Conservation (phyloP, 2,888 invertebrate species). For the Microplitis manilae region DNA sequence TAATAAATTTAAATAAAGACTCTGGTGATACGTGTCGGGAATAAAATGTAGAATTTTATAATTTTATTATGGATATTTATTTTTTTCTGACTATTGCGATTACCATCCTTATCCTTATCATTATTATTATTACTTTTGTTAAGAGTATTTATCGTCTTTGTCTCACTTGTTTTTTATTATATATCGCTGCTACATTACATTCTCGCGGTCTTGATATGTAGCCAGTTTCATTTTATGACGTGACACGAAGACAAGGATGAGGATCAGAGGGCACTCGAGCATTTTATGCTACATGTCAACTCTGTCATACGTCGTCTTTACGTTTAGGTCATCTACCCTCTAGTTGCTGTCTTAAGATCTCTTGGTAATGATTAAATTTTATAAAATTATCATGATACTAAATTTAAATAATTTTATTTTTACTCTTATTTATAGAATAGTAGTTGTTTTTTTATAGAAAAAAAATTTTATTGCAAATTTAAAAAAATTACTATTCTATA, state of each 20-base stretch:
- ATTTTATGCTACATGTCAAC: constrained; percentile 1
- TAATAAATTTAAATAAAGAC: background rate
- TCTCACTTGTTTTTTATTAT: constrained; percentile 7
- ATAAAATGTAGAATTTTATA: constrained; percentile 54
- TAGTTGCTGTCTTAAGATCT: constrained; percentile 54
- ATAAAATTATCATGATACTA: constrained; percentile 37
- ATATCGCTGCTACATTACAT: constrained; percentile 13
- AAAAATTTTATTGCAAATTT: too few species aligned
- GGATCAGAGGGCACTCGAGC: constrained; percentile 49
- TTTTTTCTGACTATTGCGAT: background rate
- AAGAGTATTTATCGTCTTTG: background rate
- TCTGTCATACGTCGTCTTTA: background rate
- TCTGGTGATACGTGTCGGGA: constrained; percentile 63
- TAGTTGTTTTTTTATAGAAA: too few species aligned
- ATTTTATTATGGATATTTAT: background rate
- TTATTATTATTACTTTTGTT: background rate
- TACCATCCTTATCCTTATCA: background rate
- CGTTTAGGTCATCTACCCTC: constrained; percentile 25
- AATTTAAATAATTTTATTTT: background rate
- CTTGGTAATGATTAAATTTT: constrained; percentile 59
- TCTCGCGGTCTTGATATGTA: constrained; percentile 16
- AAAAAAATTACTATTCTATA: too few species aligned
- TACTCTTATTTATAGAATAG: background rate
- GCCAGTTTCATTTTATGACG: constrained; percentile 65
- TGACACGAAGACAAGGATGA: constrained; percentile 54